These are phyloP conservation scores for Cyclargus thomasi DNA, from an alignment of 1,140 invertebrate genomes.

Conservation along the genomic window DNA sequence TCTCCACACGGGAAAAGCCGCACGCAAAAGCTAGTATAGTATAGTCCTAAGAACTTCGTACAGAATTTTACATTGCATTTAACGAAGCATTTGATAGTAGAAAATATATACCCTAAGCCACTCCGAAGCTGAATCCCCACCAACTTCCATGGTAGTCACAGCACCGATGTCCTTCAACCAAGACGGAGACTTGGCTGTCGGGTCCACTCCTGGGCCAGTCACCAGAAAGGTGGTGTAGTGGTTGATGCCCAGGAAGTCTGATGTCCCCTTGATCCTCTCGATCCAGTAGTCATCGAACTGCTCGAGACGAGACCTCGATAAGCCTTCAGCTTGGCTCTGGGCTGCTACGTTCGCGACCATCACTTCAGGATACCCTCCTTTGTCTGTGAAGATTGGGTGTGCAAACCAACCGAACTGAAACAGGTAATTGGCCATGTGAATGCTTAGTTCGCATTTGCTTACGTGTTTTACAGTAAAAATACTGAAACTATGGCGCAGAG, in stretches of 20 bases:
- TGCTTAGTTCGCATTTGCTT: too few relatives aligned
- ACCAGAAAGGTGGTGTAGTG: conserved; percentile 70
- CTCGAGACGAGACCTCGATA: conserved; percentile 63
- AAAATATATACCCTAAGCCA: conserved; percentile 60
- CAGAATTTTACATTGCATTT: too few relatives aligned
- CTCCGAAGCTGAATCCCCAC: conserved; percentile 64
- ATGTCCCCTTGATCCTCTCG: conserved; percentile 69
- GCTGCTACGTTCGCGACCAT: conserved; percentile 74
- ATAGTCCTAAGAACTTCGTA: too few relatives aligned
- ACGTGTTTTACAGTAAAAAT: too few relatives aligned
- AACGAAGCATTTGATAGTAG: too few relatives aligned
- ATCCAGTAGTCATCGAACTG: conserved; percentile 70
- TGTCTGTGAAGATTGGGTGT: conserved; percentile 76
- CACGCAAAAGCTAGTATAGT: too few relatives aligned
- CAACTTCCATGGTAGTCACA: conserved; percentile 61
- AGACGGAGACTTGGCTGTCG: conserved; percentile 61
- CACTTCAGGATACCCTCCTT: conserved; percentile 77
- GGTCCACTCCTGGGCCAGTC: conserved; percentile 60
- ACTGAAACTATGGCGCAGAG: too few relatives aligned
- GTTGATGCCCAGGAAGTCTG: conserved; percentile 74
- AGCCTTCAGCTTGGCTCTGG: conserved; percentile 69
- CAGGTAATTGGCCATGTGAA: background rate
- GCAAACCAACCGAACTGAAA: conserved; percentile 77
- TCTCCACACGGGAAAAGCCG: too few relatives aligned
- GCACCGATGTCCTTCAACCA: conserved; percentile 72